Evolutionary conservation across 2,888 invertebrate species (phyloP), one percentile per base, ranked within the genome.

Genomic region (Drosophila rellima): DNA sequence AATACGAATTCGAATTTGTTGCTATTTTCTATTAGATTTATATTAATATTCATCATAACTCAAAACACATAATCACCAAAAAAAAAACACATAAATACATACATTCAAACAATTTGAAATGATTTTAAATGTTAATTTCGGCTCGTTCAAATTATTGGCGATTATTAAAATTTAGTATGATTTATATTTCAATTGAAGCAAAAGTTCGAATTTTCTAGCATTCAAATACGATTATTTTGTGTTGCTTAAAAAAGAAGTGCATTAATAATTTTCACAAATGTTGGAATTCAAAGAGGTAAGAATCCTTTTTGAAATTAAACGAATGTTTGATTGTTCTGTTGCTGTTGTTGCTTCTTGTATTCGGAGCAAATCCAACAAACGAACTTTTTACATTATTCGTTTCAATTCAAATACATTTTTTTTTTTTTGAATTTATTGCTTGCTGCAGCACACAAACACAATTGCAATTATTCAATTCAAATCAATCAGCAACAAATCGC

Each of bases 381-480:
- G 33, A 52, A 54, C 42, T 29, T 45, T 55, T 26, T 17, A 45
- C 44, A 45, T 45, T 54, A 48, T 59, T 57, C 47, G 6, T 39
- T 51, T 42, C 29, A 45, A 54, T 45, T 61, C 54, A 20, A 29
- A 44, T 45, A n/a, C 18, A 29, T 45, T 56, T 20, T 52, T 54
- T 17, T 42, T 15, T 17, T 55, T 45, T 37, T 51, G 35, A 26
- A 7, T 26, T 31, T 40, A 15, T 13, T 51, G 61, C 31, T 56
- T 57, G 57, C 60, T 52, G 65, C 70, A 64, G 62, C 68, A 64
- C 44, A 64, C 52, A 52, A 45, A 51, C 59, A 82, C 87, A 85
- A 88, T 82, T 88, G 88, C 90, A 91, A 90, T 89, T 90, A 88
- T 90, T 87, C 88, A 91, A 91, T 91, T 91, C 84, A 89, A 89